phyloP scores from a whole-genome alignment of 2,888 invertebrate species.

The Campopleginae sp. region DNA sequence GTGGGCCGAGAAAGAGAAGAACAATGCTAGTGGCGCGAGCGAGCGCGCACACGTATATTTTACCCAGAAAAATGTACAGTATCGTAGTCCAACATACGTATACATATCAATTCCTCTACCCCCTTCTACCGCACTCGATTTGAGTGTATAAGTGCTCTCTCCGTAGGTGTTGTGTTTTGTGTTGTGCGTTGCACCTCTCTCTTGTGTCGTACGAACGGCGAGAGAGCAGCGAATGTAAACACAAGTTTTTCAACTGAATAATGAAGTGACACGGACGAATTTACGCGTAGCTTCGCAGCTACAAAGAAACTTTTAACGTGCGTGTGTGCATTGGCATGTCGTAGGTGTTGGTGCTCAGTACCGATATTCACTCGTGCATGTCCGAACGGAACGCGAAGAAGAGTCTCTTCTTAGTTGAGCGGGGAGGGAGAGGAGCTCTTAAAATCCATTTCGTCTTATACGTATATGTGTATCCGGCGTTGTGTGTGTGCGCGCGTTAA shows the following conservation, averaged over 20 bases:
- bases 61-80: conserved; percentile 75
- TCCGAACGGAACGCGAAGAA: conserved; percentile 8
- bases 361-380: conserved; percentile 44
- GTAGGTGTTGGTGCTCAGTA: conserved; percentile 18
- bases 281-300: conserved; percentile 59
- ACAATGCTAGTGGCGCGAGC: conserved; percentile 1
- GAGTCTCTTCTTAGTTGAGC: background rate
- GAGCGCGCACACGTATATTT: conserved; percentile 71
- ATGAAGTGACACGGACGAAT: conserved; percentile 77
- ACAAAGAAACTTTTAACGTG: conserved; percentile 58
- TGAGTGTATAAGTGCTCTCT: conserved; percentile 37
- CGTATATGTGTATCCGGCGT: background rate
- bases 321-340: background rate
- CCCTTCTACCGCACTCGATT: conserved; percentile 36
- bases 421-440: conserved; percentile 15
- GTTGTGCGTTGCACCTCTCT: background rate
- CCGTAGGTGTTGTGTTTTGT: conserved; percentile 9
- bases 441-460: conserved; percentile 33
- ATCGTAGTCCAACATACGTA: conserved; percentile 46
- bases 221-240: conserved; percentile 77
- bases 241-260: conserved; percentile 75
- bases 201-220: conserved; percentile 22
- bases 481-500: conserved; percentile 26
- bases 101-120: conserved; percentile 69
- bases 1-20: background rate